Evolutionary conservation across 1,140 invertebrate genomes (phyloP), one percentile per base, ranked within the genome.

Genomic region (Dreissena rostriformis): DNA sequence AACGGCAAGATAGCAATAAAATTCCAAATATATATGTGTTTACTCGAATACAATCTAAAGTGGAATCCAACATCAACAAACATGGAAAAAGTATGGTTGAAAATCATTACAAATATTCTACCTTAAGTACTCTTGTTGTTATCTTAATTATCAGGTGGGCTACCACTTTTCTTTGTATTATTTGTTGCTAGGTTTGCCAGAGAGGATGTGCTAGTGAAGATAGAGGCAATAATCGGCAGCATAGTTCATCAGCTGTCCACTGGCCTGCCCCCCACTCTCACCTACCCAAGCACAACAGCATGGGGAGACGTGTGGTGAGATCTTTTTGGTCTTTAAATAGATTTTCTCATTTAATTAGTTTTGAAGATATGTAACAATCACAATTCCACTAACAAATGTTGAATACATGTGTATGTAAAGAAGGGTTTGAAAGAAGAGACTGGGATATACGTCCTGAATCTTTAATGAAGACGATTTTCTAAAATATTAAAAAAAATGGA

Each of bases 301-400:
- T 85, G 84, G 84, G 51, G 55, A 11, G 72, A 79, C 74, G 63
- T 85, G 2, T 70, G 72, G 84, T 79, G 14, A 24, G 57, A n/a
- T 57, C 49, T 39, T 15, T 2, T 51, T 4, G 2, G 6, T 28
- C n/a, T 39, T 39, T 39, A 39, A 39, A 39, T 39, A 39, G 2
- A 39, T 39, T 22, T 17, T 55, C 22, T 15, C 10, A 55, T 28
- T 55, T 67, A 15, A 15, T 39, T 28, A 19, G 17, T 19, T 79
- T n/a, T 57, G 52, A 19, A 29, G 1, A 52, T 6, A 52, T 2
- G 8, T 75, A 24, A 53, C 12, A 65, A 61, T 53, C 61, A 75
- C 26, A 57, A 39, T 28, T n/a, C 71, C 19, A 26, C 11, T 7
- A 26, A 57, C 26, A 17, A 1, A 53, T 12, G 29, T 61, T 17